Evolutionary conservation across 2,888 invertebrate species (phyloP).

Genomic region (Kryphioiulus occultus): DNA sequence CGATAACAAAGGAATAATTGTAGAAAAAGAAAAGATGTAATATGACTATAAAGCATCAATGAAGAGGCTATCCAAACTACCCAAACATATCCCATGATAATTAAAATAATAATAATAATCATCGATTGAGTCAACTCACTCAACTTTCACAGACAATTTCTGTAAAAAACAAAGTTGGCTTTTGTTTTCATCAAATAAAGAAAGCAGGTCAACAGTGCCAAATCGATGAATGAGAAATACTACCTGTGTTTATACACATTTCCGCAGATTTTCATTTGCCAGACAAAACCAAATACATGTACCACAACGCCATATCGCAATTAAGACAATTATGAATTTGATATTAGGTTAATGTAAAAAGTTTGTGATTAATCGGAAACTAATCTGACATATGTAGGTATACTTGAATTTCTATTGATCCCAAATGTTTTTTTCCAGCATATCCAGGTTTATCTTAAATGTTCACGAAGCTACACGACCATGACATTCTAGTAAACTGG

Average conservation of each 20-base stretch:
- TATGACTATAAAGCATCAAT: background rate
- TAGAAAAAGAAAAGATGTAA: background rate
- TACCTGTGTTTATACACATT: background rate
- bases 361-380: too few relatives aligned
- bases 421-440: too few relatives aligned
- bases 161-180: background rate
- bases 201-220: background rate
- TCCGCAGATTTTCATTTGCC: too few relatives aligned
- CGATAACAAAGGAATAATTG: background rate
- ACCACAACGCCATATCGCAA: too few relatives aligned
- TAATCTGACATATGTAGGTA: too few relatives aligned
- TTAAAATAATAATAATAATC: background rate
- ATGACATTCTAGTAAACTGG: background rate
- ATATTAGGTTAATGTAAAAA: too few relatives aligned
- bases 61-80: background rate
- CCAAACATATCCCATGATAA: background rate
- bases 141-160: background rate
- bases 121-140: background rate
- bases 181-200: background rate
- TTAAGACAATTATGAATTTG: too few relatives aligned
- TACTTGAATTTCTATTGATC: too few relatives aligned
- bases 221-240: background rate
- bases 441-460: too few relatives aligned
- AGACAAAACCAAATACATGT: too few relatives aligned
- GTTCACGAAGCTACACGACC: too few relatives aligned